Percentiles rank a stretch among this genome's conserved stretches.
Conservation (phyloP, 2,797 vertebrate species). For the Gallirallus australis region DNA sequence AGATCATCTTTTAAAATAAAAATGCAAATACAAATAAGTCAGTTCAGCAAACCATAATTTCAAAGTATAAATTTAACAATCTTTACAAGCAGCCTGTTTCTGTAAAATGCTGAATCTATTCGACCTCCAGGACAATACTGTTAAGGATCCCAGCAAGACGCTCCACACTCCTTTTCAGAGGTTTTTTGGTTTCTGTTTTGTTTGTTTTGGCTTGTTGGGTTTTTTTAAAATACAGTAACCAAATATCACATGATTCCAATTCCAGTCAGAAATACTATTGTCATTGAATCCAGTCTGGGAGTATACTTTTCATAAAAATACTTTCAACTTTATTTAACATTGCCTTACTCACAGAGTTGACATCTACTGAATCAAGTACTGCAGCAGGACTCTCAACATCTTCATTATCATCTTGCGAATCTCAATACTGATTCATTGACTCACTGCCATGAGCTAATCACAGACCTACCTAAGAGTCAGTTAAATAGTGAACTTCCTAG, state of each 20-base stretch:
- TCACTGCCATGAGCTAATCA: neutral
- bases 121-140: neutral
- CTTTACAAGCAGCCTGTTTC: neutral
- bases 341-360: neutral
- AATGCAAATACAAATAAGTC: neutral
- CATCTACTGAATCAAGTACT: neutral
- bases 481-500: neutral
- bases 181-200: fast-evolving
- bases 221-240: neutral
- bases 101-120: neutral
- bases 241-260: neutral
- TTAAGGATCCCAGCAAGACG: neutral
- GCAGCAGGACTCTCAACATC: neutral
- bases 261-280: neutral
- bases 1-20: neutral
- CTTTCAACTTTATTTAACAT: neutral
- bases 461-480: neutral
- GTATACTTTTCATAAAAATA: neutral
- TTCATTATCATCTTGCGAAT: neutral
- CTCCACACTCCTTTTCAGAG: neutral
- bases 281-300: neutral
- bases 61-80: neutral
- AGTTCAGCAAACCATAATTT: neutral
- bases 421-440: neutral
- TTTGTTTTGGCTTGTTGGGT: fast-evolving